phyloP scores from a whole-genome alignment of 2,888 invertebrate species.

The Blastobasis adustella region DNA sequence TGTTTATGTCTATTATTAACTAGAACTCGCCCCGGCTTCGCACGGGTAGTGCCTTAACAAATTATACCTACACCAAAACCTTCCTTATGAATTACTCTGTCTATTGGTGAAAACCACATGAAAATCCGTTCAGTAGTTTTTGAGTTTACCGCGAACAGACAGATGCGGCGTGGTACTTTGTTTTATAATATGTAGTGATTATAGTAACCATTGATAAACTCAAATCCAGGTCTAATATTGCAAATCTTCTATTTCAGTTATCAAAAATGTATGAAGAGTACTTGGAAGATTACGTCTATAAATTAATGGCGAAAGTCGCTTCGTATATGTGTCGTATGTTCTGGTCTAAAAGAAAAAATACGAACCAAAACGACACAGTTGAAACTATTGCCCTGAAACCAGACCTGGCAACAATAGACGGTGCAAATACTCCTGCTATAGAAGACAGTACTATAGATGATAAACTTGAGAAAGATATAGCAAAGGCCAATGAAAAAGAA shows the following conservation, averaged over 20 bases:
- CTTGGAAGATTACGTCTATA: conserved; percentile 77
- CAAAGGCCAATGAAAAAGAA: conserved; percentile 7
- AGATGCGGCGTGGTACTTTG: no score
- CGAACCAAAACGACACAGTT: conserved; percentile 14
- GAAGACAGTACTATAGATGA: conserved; percentile 1
- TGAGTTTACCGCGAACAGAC: no score
- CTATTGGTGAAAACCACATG: no score
- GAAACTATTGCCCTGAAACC: neutral
- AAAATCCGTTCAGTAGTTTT: no score
- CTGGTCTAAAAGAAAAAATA: conserved; percentile 24
- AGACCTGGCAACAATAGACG: conserved; percentile 2
- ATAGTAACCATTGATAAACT: no score
- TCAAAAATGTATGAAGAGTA: conserved; percentile 86
- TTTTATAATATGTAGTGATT: no score
- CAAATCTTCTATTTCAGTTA: conserved; percentile 62
- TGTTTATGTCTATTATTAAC: no score
- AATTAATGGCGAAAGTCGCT: conserved; percentile 54
- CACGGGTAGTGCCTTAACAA: no score
- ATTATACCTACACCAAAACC: no score
- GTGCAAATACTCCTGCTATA: conserved; percentile 4
- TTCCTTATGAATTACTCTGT: no score
- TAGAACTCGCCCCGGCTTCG: no score
- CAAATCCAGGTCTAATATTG: no score
- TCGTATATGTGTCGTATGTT: conserved; percentile 42
- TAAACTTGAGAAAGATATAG: conserved; percentile 1